Conservation (phyloP, 2,888 invertebrate genomes). For the Andrena flavipes region DNA sequence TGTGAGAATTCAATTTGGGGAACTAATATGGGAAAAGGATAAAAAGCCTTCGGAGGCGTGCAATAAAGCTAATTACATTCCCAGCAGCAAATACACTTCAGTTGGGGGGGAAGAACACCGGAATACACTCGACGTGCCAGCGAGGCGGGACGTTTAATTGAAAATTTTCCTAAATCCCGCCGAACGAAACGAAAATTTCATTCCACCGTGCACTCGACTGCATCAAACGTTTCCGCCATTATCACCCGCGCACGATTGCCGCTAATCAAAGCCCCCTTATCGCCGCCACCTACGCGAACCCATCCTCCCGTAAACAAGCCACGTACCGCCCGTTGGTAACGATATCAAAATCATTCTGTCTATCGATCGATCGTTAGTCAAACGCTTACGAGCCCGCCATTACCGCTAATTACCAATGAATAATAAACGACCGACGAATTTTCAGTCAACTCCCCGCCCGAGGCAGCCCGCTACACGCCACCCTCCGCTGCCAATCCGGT, state of each 20-base stretch:
- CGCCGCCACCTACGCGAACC: neutral
- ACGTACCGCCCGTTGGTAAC: conserved; percentile 28
- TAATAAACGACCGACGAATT: conserved; percentile 19
- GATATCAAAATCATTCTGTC: conserved; percentile 5
- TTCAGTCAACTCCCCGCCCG: neutral
- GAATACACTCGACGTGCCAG: neutral
- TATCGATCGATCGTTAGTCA: conserved; percentile 11
- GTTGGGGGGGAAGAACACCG: neutral
- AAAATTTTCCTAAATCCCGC: neutral
- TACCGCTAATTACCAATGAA: conserved; percentile 35
- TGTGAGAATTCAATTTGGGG: no score
- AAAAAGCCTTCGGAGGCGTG: neutral
- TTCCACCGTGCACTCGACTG: neutral
- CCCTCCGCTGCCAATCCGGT: neutral
- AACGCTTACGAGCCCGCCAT: neutral
- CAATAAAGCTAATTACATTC: conserved; percentile 16
- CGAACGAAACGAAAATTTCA: conserved; percentile 2
- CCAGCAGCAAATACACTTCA: neutral
- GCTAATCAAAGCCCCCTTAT: neutral
- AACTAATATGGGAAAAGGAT: no score
- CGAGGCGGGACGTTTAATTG: neutral
- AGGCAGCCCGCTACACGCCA: neutral
- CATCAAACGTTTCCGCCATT: neutral
- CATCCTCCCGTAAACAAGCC: conserved; percentile 13
- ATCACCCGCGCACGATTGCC: neutral